Percentiles rank a stretch among this genome's conserved stretches.
These are phyloP conservation scores for Peromyscus leucopus DNA, from an alignment of 2,113 vertebrate genomes.

Conservation along the genomic window DNA sequence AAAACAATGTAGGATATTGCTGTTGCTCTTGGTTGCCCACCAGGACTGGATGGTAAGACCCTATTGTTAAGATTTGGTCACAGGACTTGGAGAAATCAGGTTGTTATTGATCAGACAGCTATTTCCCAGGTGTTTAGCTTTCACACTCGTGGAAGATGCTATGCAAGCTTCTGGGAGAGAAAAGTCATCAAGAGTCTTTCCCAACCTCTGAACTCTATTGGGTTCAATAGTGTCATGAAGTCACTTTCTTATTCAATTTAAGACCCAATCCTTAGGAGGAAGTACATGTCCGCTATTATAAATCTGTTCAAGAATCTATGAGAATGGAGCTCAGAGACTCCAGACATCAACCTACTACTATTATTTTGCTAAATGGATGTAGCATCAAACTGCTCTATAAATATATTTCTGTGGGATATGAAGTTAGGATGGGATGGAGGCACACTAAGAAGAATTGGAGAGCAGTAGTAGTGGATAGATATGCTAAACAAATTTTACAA, in stretches of 20 bases:
- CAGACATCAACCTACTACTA: not conserved
- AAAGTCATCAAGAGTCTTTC: not conserved
- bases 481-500: not conserved
- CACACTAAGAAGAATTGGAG: not conserved
- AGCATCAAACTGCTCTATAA: not conserved
- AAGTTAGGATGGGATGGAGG: not conserved
- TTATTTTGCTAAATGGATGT: not conserved
- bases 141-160: not conserved
- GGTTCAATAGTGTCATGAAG: not conserved
- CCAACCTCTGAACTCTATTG: not conserved
- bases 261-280: not conserved
- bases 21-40: not conserved
- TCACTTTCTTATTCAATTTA: not conserved
- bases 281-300: not conserved
- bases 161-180: not conserved
- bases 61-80: not conserved
- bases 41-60: not conserved
- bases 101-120: not conserved
- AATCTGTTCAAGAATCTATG: not conserved
- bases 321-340: not conserved
- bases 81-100: not conserved
- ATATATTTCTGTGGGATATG: not conserved
- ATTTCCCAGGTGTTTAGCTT: not conserved
- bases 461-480: not conserved
- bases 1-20: not conserved